Percentiles rank a stretch among this genome's conserved stretches.
phyloP scores from a whole-genome alignment of 2,797 vertebrate genomes.

The Cyclopterus lumpus region DNA sequence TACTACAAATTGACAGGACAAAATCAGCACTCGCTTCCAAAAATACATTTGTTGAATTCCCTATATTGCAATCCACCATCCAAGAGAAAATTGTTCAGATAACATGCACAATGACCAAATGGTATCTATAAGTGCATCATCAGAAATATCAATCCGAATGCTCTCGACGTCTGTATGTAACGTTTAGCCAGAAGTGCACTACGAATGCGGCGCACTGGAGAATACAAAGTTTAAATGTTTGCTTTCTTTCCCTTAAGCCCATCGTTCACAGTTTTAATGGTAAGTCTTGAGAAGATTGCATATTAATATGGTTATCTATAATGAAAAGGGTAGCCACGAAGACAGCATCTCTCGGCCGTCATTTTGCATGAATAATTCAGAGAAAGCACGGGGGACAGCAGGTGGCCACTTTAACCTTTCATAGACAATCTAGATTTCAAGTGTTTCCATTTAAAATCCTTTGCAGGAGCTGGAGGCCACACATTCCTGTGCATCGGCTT shows the following conservation, averaged over 20 bases:
- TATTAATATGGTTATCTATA: constrained; percentile 40
- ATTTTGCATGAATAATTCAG: constrained; percentile 58
- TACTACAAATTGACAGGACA: neutral
- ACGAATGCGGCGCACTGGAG: neutral
- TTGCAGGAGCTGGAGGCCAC: constrained; percentile 10
- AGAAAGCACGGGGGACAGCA: constrained; percentile 31
- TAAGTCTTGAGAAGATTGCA: constrained; percentile 13
- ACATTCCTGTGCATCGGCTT: neutral
- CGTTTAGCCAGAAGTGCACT: neutral
- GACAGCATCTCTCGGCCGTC: constrained; percentile 15
- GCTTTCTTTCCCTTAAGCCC: neutral
- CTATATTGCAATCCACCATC: neutral
- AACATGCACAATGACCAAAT: neutral
- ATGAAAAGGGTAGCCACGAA: constrained; percentile 34
- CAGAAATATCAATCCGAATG: constrained; percentile 3
- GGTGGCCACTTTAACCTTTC: constrained; percentile 57
- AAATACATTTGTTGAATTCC: neutral
- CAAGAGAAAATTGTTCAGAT: neutral
- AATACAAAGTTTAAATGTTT: neutral
- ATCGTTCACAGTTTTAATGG: constrained; percentile 14
- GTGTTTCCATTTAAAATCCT: constrained; percentile 49
- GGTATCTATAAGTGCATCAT: neutral
- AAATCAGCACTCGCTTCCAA: neutral
- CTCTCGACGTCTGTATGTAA: neutral
- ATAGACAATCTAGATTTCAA: constrained; percentile 50